These are phyloP conservation scores for Antennarius maculatus DNA, from an alignment of 2,797 vertebrate genomes.

Conservation along the genomic window DNA sequence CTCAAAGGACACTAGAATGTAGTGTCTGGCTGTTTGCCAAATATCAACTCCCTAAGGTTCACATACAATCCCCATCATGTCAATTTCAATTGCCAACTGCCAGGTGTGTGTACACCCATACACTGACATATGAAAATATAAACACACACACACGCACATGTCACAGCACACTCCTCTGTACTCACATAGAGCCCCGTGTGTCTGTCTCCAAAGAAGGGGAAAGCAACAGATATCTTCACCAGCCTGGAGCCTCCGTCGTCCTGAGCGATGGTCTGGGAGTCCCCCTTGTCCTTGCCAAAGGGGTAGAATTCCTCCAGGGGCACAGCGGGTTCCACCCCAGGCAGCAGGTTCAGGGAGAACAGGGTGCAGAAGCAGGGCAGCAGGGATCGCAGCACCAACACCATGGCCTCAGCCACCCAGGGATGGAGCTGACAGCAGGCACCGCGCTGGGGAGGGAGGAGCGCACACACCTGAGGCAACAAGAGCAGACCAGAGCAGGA, in stretches of 20 bases:
- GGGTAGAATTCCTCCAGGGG: constrained; percentile 93
- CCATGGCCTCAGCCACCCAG: constrained; percentile 78
- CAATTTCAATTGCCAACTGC: constrained; percentile 64
- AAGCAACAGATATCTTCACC: constrained; percentile 87
- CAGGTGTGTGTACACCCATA: constrained; percentile 53
- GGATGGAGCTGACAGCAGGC: constrained; percentile 78
- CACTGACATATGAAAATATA: constrained; percentile 38
- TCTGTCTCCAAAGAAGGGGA: constrained; percentile 94
- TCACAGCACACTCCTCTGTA: constrained; percentile 62
- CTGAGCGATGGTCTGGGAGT: constrained; percentile 88
- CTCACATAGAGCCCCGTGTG: constrained; percentile 96
- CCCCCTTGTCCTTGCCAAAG: constrained; percentile 87
- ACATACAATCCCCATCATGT: constrained; percentile 69
- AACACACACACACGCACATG: constrained; percentile 28
- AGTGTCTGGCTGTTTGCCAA: constrained; percentile 53
- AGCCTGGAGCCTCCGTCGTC: constrained; percentile 96
- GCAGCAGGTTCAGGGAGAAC: constrained; percentile 70
- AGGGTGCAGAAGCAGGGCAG: constrained; percentile 76
- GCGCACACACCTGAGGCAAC: constrained; percentile 73
- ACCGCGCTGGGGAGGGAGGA: constrained; percentile 66
- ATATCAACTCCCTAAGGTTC: constrained; percentile 60
- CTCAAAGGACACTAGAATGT: constrained; percentile 54
- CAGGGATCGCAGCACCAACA: constrained; percentile 80
- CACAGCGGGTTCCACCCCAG: constrained; percentile 80
- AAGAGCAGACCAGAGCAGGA: constrained; percentile 69